These are phyloP conservation scores for Aurelia sp. DNA, from an alignment of 30 jellyfish, hydroid and myxozoan species.

Conservation along the genomic window DNA sequence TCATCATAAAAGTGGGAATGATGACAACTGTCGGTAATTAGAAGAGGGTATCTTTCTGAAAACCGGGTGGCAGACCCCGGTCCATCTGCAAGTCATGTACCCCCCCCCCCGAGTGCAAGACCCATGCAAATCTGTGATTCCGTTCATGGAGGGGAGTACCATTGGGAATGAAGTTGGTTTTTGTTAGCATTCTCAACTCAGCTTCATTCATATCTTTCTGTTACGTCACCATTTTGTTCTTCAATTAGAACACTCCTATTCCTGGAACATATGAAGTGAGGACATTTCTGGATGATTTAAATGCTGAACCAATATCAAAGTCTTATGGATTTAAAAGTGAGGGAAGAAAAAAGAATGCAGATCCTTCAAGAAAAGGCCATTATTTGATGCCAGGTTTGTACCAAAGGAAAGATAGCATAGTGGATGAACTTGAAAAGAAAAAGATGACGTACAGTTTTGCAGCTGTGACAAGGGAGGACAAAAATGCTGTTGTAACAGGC, in stretches of 20 bases:
- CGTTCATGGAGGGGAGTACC: too few species aligned
- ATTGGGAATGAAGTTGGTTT: too few species aligned
- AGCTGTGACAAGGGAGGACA: constrained; percentile 48
- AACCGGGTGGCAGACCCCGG: too few species aligned
- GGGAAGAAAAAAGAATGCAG: constrained; percentile 88
- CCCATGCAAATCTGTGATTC: too few species aligned
- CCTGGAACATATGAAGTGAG: constrained; percentile 84
- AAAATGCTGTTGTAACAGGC: constrained; percentile 62
- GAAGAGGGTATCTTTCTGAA: too few species aligned
- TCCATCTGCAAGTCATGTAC: too few species aligned
- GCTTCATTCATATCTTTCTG: too few species aligned
- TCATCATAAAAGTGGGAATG: too few species aligned
- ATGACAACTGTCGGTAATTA: too few species aligned
- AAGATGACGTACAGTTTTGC: constrained; percentile 63
- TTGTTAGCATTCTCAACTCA: too few species aligned
- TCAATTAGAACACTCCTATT: constrained; percentile 78
- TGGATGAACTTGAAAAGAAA: constrained; percentile 26
- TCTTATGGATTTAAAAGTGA: constrained; percentile 90
- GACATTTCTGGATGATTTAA: constrained; percentile 67
- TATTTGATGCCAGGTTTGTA: constrained; percentile 91
- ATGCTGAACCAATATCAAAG: constrained; percentile 65
- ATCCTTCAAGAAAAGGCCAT: constrained; percentile 80
- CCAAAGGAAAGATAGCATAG: constrained; percentile 31
- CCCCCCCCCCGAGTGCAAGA: too few species aligned
- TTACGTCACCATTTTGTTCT: too few species aligned